Evolutionary conservation across 2,888 invertebrate species (phyloP).

Genomic region (Ennomos erosarius): DNA sequence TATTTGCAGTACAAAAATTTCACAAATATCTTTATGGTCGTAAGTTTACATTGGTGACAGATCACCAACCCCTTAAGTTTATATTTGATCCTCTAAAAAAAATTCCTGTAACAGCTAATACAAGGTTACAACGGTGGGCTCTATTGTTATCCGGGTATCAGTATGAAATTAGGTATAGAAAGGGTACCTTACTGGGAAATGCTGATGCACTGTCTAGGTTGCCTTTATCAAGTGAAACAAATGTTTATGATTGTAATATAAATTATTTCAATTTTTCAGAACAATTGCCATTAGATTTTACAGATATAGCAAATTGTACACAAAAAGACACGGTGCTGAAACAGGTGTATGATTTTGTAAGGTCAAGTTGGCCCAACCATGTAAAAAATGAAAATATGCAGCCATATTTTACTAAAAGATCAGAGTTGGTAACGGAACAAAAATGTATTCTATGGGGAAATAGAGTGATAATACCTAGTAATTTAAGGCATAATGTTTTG

Average conservation of each 20-base stretch:
- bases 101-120: conserved; percentile 23
- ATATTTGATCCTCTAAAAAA: conserved; percentile 27
- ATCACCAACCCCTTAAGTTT: conserved; percentile 27
- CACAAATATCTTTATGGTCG: conserved; percentile 31
- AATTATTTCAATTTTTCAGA: no score
- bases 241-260: not conserved
- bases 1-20: conserved; percentile 32
- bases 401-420: no score
- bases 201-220: conserved; percentile 1
- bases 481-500: no score
- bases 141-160: conserved; percentile 22
- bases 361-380: no score
- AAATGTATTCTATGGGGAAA: no score
- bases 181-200: not conserved
- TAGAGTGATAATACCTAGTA: no score
- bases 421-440: no score
- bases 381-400: no score
- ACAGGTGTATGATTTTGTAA: no score
- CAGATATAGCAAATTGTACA: no score
- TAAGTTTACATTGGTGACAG: conserved; percentile 25
- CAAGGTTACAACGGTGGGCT: conserved; percentile 1
- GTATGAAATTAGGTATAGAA: conserved; percentile 21
- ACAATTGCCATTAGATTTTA: no score
- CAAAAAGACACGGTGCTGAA: no score
- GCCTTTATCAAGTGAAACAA: not conserved